Evolutionary conservation across 2,888 invertebrate genomes (phyloP).

Genomic region (Drosophila ustulata): DNA sequence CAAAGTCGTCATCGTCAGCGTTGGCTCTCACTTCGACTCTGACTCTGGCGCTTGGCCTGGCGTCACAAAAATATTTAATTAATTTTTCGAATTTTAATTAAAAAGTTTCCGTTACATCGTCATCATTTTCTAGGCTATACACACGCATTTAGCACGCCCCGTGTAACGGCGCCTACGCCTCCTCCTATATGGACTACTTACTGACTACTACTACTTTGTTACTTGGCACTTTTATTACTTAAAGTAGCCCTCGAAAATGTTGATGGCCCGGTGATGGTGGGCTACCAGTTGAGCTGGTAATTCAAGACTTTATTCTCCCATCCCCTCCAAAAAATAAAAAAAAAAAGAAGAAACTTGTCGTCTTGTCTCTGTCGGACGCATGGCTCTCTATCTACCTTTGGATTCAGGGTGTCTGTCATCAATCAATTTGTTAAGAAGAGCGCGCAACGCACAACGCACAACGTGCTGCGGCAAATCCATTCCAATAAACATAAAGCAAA

Average conservation of each 20-base stretch:
- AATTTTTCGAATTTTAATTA: slow-evolving; percentile 81
- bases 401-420: slow-evolving; percentile 62
- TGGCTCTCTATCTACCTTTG: slow-evolving; percentile 18
- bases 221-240: slow-evolving; percentile 62
- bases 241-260: slow-evolving; percentile 63
- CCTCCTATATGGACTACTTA: slow-evolving; percentile 34
- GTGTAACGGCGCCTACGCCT: background rate
- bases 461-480: slow-evolving; percentile 65
- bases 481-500: slow-evolving; percentile 81
- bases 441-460: slow-evolving; percentile 38
- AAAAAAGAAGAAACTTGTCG: slow-evolving; percentile 36
- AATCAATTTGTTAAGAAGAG: slow-evolving; percentile 77
- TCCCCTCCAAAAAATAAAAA: background rate
- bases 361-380: background rate
- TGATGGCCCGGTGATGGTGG: slow-evolving; percentile 57
- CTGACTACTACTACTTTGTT: slow-evolving; percentile 45
- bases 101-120: slow-evolving; percentile 76
- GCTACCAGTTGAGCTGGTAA: slow-evolving; percentile 59
- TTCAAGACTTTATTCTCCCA: slow-evolving; percentile 51
- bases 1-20: slow-evolving; percentile 78
- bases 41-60: slow-evolving; percentile 42
- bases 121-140: slow-evolving; percentile 56
- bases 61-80: slow-evolving; percentile 81
- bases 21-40: slow-evolving; percentile 57
- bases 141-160: slow-evolving; percentile 6